Evolutionary conservation across 2,888 invertebrate genomes (phyloP), one percentile per base, ranked within the genome.

Genomic region (Gerris lacustris): DNA sequence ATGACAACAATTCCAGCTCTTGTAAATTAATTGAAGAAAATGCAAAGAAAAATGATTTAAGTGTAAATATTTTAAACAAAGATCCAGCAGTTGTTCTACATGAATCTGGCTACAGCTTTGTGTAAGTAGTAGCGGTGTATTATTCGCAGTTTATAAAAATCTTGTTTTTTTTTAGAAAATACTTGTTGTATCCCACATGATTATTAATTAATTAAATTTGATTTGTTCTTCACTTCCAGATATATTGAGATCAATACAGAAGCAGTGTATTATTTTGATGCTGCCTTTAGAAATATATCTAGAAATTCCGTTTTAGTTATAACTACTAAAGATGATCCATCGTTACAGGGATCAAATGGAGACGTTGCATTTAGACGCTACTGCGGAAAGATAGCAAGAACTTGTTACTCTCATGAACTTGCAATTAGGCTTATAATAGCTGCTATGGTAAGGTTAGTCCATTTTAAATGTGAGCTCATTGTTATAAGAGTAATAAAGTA

Each of bases 241-340:
- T 77, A 76, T 69, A 67, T 78, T 44, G 77, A 78, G 68, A 77
- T 77, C 71, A 76, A 76, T 17, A 76, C 75, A 18, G 75, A 75
- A 45, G 76, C 77, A 6, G 76, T 77, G 6, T 73, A 73, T 18
- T 78, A 77, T 72, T 75, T 78, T 66, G 78, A 78, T 72, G 75
- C 77, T 11, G 75, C 75, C 11, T 77, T 78, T 66, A 71, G 76
- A 68, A 77, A 77, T 70, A 72, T 77, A 17, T 75, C 78, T 6
- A 76, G 77, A 45, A 73, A 76, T 72, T 77, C 77, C 18, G 18
- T 78, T 5, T 68, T 78, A n/a, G 77, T 75, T 5, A 73, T 78
- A 31, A 77, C 78, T 1, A 76, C 77, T 5, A 77, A 76, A 63
- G 78, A 78, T 72, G 78, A 78, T 71, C 75, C 77, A 31, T 75